These are phyloP conservation scores for Sterrhoptilus dennistouni DNA, from an alignment of 2,113 vertebrate species.

Conservation along the genomic window DNA sequence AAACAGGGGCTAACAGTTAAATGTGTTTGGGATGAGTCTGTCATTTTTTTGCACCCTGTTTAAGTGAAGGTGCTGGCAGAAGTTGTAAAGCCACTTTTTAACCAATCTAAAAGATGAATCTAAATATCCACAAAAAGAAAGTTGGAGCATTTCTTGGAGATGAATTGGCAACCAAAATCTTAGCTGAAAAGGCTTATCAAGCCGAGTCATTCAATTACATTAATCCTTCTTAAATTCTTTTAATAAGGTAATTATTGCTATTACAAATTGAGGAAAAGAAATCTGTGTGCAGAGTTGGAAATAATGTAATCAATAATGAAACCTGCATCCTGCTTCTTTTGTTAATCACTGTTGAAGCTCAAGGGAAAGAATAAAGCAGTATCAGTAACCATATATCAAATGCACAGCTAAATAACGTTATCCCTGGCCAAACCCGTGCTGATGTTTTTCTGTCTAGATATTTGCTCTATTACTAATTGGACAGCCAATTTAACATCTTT, in stretches of 20 bases:
- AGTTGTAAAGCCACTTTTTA: neutral
- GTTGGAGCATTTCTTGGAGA: neutral
- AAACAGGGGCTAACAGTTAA: neutral
- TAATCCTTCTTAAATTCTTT: constrained; percentile 7
- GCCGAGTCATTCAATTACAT: neutral
- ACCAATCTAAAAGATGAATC: neutral
- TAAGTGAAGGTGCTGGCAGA: neutral
- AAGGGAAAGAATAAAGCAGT: neutral
- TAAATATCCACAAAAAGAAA: neutral
- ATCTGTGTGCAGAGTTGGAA: neutral
- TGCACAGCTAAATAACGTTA: neutral
- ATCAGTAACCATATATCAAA: neutral
- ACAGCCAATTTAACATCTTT: neutral
- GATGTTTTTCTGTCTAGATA: neutral
- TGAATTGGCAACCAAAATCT: neutral
- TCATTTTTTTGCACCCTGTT: neutral
- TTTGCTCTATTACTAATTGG: constrained; percentile 1
- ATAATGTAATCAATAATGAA: constrained; percentile 22
- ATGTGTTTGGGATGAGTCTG: neutral
- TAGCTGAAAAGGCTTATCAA: neutral
- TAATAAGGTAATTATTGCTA: constrained; percentile 16
- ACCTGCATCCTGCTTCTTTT: neutral
- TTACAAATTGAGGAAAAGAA: neutral
- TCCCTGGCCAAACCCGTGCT: neutral
- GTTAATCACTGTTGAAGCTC: constrained; percentile 19